Conservation (phyloP, 2,888 invertebrate genomes). For the Andrena praecox region DNA sequence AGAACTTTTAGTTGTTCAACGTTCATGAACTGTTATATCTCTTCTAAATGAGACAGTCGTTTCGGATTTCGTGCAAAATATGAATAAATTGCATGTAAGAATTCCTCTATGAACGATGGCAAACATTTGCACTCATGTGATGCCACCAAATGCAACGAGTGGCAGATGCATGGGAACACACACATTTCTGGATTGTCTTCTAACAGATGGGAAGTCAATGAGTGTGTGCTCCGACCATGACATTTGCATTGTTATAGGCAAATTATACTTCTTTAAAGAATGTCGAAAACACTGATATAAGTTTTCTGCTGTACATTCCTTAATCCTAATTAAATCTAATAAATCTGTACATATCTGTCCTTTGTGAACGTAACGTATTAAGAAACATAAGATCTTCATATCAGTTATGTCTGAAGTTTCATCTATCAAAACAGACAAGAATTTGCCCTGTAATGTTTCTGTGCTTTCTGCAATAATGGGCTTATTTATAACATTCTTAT, state of each 20-base stretch:
- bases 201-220: no score
- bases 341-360: not conserved
- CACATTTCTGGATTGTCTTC: no score
- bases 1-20: no score
- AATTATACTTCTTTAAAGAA: not conserved
- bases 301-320: not conserved
- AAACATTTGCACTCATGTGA: not conserved
- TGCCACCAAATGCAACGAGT: not conserved
- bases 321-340: not conserved
- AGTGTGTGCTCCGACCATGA: not conserved
- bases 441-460: no score
- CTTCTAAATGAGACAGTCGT: no score
- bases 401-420: no score
- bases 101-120: not conserved
- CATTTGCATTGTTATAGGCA: not conserved
- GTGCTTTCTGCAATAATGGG: no score
- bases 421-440: no score
- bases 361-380: not conserved
- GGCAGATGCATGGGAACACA: not conserved
- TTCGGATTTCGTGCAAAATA: no score
- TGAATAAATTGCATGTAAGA: not conserved
- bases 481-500: no score
- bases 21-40: no score
- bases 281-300: not conserved
- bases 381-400: not conserved